Evolutionary conservation across 2,797 vertebrate species (phyloP).

Genomic region (Ceryle rudis): DNA sequence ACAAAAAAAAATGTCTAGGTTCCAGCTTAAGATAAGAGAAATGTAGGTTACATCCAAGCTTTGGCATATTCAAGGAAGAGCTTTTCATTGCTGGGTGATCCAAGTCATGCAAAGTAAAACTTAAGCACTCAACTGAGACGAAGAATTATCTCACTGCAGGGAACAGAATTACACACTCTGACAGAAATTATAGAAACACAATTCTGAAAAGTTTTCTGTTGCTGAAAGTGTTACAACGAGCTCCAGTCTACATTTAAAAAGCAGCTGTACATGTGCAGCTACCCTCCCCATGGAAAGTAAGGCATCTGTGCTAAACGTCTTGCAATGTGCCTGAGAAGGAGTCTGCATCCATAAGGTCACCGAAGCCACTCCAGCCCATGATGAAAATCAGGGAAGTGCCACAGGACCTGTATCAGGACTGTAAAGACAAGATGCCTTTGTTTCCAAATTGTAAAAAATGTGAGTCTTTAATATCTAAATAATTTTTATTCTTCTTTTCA

Average conservation of each 20-base stretch:
- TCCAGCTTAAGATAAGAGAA: neutral
- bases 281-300: neutral
- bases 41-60: neutral
- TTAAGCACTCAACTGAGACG: neutral
- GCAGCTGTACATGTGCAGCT: neutral
- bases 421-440: neutral
- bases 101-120: neutral
- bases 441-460: neutral
- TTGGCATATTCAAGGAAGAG: neutral
- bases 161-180: accelerated
- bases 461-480: neutral
- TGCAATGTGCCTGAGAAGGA: neutral
- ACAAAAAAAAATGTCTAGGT: neutral
- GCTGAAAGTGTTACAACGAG: neutral
- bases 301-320: neutral
- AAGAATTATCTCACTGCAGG: neutral
- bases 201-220: neutral
- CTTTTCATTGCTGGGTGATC: neutral
- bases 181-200: neutral
- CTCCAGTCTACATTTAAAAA: neutral
- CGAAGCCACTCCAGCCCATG: accelerated
- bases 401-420: neutral
- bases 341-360: neutral
- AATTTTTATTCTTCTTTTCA: neutral
- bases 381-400: neutral